Conservation (phyloP, 2,797 vertebrate genomes). For the Eleutherodactylus coqui region DNA sequence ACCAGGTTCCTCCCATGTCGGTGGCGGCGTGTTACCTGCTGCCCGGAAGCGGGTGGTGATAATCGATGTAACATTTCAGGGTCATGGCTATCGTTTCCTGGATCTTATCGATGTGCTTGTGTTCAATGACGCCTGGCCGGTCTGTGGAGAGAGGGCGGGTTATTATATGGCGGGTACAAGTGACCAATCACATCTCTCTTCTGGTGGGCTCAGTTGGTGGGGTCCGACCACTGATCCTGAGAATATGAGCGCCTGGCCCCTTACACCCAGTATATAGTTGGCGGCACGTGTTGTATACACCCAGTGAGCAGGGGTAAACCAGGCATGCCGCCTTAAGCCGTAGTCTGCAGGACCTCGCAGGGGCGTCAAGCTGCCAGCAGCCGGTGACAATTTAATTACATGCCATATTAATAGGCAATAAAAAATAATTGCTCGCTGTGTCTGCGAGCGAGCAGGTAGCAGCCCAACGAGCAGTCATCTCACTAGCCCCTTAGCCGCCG, state of each 20-base stretch:
- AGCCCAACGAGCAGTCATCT: no score
- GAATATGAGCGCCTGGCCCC: neutral
- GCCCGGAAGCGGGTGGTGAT: slow-evolving; percentile 61
- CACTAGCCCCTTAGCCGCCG: no score
- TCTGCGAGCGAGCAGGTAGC: no score
- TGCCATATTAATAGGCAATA: no score
- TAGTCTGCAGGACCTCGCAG: no score
- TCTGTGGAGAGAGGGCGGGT: slow-evolving; percentile 61
- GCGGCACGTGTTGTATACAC: neutral
- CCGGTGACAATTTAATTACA: no score
- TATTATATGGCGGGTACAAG: neutral
- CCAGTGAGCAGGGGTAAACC: no score
- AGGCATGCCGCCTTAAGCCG: no score
- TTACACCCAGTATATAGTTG: neutral
- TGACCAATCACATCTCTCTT: no score
- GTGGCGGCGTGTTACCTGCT: slow-evolving; percentile 63
- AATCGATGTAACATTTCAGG: slow-evolving; percentile 71
- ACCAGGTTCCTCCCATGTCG: neutral
- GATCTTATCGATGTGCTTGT: slow-evolving; percentile 63
- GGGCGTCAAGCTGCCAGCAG: no score
- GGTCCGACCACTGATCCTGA: neutral
- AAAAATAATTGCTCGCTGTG: no score
- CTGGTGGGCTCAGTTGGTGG: neutral
- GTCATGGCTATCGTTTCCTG: slow-evolving; percentile 73
- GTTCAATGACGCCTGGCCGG: slow-evolving; percentile 62